phyloP scores from a whole-genome alignment of 2,113 vertebrate species.

The Cynoglossus semilaevis region DNA sequence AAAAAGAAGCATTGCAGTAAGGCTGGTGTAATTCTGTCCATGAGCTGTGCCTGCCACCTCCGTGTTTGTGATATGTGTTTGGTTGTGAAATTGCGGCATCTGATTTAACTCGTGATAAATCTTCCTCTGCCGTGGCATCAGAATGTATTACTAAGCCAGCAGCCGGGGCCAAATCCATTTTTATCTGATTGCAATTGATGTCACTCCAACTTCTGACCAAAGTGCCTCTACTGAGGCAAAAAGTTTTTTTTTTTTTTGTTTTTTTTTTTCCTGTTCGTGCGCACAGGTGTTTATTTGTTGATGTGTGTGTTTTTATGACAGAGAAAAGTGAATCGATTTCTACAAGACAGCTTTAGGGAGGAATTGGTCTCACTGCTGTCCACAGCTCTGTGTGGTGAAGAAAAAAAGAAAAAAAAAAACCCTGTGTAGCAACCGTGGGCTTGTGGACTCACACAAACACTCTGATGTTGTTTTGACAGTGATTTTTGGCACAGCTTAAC shows the following conservation, averaged over 20 bases:
- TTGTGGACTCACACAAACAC: constrained; percentile 24
- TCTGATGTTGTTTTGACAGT: constrained; percentile 59
- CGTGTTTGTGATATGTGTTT: constrained; percentile 52
- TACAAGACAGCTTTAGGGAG: constrained; percentile 49
- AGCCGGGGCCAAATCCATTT: constrained; percentile 63
- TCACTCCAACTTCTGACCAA: constrained; percentile 58
- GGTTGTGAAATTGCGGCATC: constrained; percentile 63
- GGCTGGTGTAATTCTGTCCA: constrained; percentile 55
- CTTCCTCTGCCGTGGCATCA: constrained; percentile 49
- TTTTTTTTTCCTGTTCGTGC: constrained; percentile 1
- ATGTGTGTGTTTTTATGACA: constrained; percentile 34
- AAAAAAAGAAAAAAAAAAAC: constrained; percentile 5
- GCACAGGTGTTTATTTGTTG: constrained; percentile 13
- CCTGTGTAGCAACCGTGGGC: too few relatives aligned
- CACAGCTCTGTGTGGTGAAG: constrained; percentile 49
- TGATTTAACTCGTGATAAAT: constrained; percentile 69
- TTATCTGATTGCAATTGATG: constrained; percentile 66
- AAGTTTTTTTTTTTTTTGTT: constrained; percentile 22
- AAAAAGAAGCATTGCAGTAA: constrained; percentile 33
- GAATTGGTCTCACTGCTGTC: constrained; percentile 41
- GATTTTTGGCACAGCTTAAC: constrained; percentile 62
- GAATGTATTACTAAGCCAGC: constrained; percentile 62
- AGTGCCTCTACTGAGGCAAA: constrained; percentile 40
- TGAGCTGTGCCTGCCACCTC: constrained; percentile 48
- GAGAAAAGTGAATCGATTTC: constrained; percentile 59